Conservation (phyloP, 92 coral and sea anemone genomes). For the Zoanthus sansibaricus region DNA sequence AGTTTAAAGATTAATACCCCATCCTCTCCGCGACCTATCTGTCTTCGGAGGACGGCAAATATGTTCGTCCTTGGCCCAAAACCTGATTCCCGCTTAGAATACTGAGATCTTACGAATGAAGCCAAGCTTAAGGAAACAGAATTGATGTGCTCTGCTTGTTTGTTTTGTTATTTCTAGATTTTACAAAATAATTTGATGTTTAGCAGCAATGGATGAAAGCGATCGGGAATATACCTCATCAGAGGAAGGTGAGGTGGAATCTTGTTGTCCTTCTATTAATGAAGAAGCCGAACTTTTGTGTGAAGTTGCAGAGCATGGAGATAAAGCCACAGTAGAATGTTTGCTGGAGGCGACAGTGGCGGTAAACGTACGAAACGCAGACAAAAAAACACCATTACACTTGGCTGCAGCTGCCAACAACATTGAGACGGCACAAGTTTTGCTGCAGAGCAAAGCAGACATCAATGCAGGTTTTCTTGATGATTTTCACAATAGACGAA, state of each 20-base stretch:
- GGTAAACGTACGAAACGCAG: not conserved
- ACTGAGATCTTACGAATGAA: too few relatives aligned
- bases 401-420: constrained; percentile 16
- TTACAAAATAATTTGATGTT: not conserved
- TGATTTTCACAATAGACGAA: not conserved
- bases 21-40: too few relatives aligned
- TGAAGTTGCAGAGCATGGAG: constrained; percentile 2
- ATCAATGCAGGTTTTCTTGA: not conserved
- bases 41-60: too few relatives aligned
- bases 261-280: not conserved
- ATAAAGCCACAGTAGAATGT: not conserved
- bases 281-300: not conserved
- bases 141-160: too few relatives aligned
- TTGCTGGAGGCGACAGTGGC: constrained; percentile 1
- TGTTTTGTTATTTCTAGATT: too few relatives aligned
- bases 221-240: not conserved
- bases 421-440: constrained; percentile 4
- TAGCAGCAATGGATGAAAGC: not conserved
- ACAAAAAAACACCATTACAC: not conserved
- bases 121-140: too few relatives aligned
- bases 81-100: too few relatives aligned
- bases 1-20: too few relatives aligned
- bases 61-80: too few relatives aligned
- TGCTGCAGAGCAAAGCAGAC: not conserved
- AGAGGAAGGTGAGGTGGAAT: not conserved